Evolutionary conservation across 2,797 vertebrate species (phyloP), one percentile per base, ranked within the genome.

Genomic region (Leptodactylus fallax): DNA sequence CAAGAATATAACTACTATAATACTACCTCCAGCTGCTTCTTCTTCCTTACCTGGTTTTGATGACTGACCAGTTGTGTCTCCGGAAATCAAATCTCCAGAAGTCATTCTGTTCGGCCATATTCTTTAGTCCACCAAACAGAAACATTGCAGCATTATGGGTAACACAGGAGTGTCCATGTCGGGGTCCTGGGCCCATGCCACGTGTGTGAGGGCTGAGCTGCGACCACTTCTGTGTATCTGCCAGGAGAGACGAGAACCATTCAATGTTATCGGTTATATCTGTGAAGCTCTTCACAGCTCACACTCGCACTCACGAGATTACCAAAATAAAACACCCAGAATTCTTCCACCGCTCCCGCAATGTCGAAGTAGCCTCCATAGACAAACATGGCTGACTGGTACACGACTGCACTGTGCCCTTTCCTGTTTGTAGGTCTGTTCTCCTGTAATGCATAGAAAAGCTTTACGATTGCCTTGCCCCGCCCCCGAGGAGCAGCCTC

Each of bases 311-410:
- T 21, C 63, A 9, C 17, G 21, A 16, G 92, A 95, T 95, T 85
- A 97, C 96, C 95, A 55, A 97, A 95, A 88, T 93, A 79, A 89
- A 97, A 94, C 87, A 91, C 94, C 97, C 97, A 98, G 56, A 98
- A 96, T 47, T 98, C 97, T 86, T 95, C 95, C 1, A 95, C 96
- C 67, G 96, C 93, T 84, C 97, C 97, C 90, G 93, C 96, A 53
- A 97, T 95, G 92, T 97, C 96, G 0, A 97, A 55, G 45, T 96
- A 96, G 17, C 97, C 97, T 49, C 97, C 96, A 0, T 97, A 97
- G 83, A 97, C 53, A 81, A 95, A 95, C 96, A 97, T 97, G 86
- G 91, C 91, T 0, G 95, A 93, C 69, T 87, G 91, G 1, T 96
- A 89, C 80, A 96, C 94, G 0, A 97, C 96, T 0, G 96, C 95